Base-by-base conservation (phyloP, 1,140 invertebrate species). In the Goniozus legneri region DNA sequence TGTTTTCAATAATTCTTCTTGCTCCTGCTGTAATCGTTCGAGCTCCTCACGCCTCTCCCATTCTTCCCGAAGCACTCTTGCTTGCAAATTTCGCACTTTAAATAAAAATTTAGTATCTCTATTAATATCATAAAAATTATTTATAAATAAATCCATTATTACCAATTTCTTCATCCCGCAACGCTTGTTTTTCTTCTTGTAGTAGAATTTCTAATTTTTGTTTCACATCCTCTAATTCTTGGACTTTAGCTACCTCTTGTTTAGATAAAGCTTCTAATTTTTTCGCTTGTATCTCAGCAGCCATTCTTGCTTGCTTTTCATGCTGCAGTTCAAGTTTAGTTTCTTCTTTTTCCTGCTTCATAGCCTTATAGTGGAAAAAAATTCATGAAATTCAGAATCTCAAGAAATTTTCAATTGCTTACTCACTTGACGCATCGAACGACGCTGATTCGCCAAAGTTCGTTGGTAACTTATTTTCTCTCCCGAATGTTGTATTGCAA, bases 131-230 rank as follows among this genome's bases (percentile, higher is more conserved):
- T 8, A 20, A 8, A 39, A 34, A 8, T 7, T 30, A 14, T 2
- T 18, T 16, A 39, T 47, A 1, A 4, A 39, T 8, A 44, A 43
- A 39, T 14, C 1, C n/a, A n/a, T 18, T 33, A 22, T 27, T 32
- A 60, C 64, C 89, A 52, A 90, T 87, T 78, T 92, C 89, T 73
- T 91, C 89, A 60, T 91, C 89, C 51, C 82, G 71, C 60, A 91
- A 88, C 2, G 89, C 88, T 66, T 89, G 86, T 3, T 85, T 85
- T 69, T 91, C 89, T 72, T 89, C 87, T 54, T 87, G 84, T 3
- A 91, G 64, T 2, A 89, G 59, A 55, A 74, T 76, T 65, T 90
- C 86, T 32, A 89, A 64, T 58, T 84, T 80, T 12, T 71, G 64
- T 64, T 85, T 81, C 2, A 85, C 77, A 53, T 83, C 77, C 64